A percentile compares a stretch with the other conserved stretches of the same genome.
These are phyloP conservation scores for Atta cephalotes DNA, from an alignment of 1,140 invertebrate species.

Conservation along the genomic window DNA sequence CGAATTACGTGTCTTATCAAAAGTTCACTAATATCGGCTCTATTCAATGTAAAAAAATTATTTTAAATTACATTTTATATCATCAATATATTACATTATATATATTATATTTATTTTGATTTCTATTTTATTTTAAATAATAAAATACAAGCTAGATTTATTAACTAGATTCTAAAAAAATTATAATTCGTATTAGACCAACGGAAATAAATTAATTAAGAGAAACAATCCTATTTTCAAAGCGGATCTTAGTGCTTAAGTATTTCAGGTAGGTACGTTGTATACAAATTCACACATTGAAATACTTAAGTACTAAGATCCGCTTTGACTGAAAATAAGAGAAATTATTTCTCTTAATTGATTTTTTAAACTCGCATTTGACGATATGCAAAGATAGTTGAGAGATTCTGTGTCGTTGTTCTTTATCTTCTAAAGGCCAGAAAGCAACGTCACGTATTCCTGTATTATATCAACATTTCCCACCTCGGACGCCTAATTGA, in stretches of 20 bases:
- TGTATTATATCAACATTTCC: slow-evolving; percentile 79
- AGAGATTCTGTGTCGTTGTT: neutral
- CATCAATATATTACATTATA: neutral
- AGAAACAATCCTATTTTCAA: too few relatives aligned
- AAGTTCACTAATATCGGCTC: neutral
- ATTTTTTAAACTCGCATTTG: too few relatives aligned
- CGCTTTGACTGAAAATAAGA: too few relatives aligned
- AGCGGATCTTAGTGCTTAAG: too few relatives aligned
- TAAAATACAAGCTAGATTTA: neutral
- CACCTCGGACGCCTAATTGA: slow-evolving; percentile 77
- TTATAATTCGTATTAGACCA: too few relatives aligned
- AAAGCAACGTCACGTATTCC: slow-evolving; percentile 71
- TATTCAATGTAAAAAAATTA: neutral
- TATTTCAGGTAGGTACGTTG: too few relatives aligned
- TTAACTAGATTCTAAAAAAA: neutral
- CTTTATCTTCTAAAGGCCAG: slow-evolving; percentile 47
- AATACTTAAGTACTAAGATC: too few relatives aligned
- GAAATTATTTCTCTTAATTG: too few relatives aligned
- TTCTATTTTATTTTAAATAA: neutral
- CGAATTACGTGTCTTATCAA: neutral
- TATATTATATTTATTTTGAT: neutral
- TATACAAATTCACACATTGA: too few relatives aligned
- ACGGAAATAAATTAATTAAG: too few relatives aligned
- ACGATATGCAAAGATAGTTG: neutral
- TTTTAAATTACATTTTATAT: neutral